phyloP scores from a whole-genome alignment of 2,888 invertebrate genomes.

The Ophioninae sp. region DNA sequence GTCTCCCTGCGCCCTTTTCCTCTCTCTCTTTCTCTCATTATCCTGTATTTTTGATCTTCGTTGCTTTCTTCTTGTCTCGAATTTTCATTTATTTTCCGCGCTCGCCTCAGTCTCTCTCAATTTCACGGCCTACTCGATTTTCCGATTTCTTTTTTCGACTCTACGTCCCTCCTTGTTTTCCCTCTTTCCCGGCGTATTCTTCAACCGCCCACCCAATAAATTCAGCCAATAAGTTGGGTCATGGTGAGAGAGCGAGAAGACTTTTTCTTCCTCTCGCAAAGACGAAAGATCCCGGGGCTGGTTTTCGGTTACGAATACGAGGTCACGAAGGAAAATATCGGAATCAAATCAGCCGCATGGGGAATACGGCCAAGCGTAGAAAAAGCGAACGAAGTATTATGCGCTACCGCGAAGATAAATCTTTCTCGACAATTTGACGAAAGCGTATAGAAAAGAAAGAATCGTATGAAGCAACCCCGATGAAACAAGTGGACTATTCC shows the following conservation, averaged over 20 bases:
- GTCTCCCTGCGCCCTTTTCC: constrained; percentile 8
- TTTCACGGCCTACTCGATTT: constrained; percentile 11
- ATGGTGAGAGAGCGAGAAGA: constrained; percentile 28
- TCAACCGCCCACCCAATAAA: constrained; percentile 64
- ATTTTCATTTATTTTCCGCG: neutral
- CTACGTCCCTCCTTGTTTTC: neutral
- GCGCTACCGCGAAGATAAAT: constrained; percentile 46
- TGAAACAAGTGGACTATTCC: neutral
- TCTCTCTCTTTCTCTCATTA: neutral
- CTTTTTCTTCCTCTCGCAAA: constrained; percentile 1
- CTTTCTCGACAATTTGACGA: constrained; percentile 39
- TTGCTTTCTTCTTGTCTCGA: neutral
- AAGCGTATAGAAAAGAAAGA: neutral
- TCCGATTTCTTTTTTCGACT: constrained; percentile 18
- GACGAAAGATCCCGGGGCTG: constrained; percentile 39
- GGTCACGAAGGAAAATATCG: constrained; percentile 65
- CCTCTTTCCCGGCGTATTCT: constrained; percentile 33
- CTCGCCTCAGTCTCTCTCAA: neutral
- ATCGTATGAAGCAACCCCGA: neutral
- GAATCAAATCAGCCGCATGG: constrained; percentile 71
- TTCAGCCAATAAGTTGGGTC: constrained; percentile 64
- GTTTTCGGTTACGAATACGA: constrained; percentile 43
- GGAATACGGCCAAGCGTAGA: constrained; percentile 63
- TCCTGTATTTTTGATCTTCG: neutral
- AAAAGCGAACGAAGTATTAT: constrained; percentile 65